Evolutionary conservation across 2,797 vertebrate species (phyloP).

Genomic region (Syngnathus acus): DNA sequence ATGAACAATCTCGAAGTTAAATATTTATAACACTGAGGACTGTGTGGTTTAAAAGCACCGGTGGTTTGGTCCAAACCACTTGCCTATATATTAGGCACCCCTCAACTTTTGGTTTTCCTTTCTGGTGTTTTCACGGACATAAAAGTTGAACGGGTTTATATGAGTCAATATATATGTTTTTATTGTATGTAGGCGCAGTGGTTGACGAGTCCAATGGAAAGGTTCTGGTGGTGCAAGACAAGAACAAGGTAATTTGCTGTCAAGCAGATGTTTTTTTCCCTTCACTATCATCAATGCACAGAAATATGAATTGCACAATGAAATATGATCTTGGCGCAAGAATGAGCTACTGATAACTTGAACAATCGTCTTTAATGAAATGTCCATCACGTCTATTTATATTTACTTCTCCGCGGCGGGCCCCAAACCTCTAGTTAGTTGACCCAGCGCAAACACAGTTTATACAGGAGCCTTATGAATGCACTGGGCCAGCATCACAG

Average conservation of each 20-base stretch:
- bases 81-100: neutral
- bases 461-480: constrained; percentile 16
- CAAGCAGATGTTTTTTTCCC: neutral
- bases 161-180: neutral
- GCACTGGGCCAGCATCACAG: neutral
- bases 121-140: neutral
- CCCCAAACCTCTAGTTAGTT: neutral
- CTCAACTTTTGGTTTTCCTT: neutral
- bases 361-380: neutral
- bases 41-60: neutral
- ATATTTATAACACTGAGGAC: neutral
- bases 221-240: constrained; percentile 90
- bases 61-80: neutral
- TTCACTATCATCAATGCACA: neutral
- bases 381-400: neutral
- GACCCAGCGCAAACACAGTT: constrained; percentile 42
- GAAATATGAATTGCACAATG: neutral
- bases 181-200: constrained; percentile 77
- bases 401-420: neutral
- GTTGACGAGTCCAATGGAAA: constrained; percentile 81
- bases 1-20: neutral
- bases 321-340: neutral
- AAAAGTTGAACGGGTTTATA: neutral
- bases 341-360: neutral
- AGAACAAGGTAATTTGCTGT: constrained; percentile 71